Evolutionary conservation across 2,797 vertebrate species (phyloP), one percentile per base, ranked within the genome.

Genomic region (Acanthurus leucopareius): DNA sequence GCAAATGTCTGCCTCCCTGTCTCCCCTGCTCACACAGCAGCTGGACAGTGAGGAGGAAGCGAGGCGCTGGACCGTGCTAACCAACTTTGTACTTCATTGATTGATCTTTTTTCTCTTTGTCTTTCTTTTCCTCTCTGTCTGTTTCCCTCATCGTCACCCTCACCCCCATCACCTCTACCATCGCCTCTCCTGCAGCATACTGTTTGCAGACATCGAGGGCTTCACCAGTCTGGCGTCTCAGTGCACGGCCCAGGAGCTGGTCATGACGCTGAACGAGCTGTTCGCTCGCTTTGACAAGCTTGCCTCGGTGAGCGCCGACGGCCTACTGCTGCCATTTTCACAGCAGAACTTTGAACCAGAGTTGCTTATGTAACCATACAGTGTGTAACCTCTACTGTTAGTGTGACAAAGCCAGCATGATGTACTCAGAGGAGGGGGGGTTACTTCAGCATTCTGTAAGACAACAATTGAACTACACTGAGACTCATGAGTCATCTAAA

Each of bases 231-330:
- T 96, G 92, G 95, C 95, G 0, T 96, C 95, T 15, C 95, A 96
- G 90, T 96, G 95, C 89, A 96, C 95, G 4, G 95, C 95, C n/a
- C 95, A 96, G 91, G 95, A 96, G 88, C 88, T 96, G 89, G 95
- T 96, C 87, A 96, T 96, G 95, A 95, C 95, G 3, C 93, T 96
- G 78, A 96, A 96, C 76, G 95, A 96, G 85, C 93, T 95, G 74
- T 96, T 96, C 17, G 95, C 95, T 47, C 95, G 95, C 86, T 96
- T 96, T 59, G 95, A 96, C 93, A 96, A 96, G 85, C 88, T 95
- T 86, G 95, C 95, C 70, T 95, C 91, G 94, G 95, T 96, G 88
- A 95, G 95, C 63, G 1, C 61, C 17, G 40, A 73, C 61, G 66
- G 44, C 67, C 60, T 67, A 51, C 73, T 42, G 15, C 38, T 11